Conservation (phyloP, 2,888 invertebrate genomes). For the Sinhomidia bicolor region DNA sequence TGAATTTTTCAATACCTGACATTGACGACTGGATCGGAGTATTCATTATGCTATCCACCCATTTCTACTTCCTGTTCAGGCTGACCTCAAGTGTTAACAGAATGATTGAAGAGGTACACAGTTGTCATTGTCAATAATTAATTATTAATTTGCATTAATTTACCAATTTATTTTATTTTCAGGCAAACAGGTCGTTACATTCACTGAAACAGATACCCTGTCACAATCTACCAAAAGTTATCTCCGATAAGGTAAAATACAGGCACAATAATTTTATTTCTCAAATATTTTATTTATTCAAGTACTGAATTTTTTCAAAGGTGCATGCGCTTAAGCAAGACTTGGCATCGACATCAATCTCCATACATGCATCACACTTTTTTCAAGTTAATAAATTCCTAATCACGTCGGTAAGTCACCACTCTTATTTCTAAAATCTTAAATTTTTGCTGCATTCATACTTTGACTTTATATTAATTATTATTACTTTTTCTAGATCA, state of each 20-base stretch:
- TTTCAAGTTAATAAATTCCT: constrained; percentile 76
- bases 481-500: constrained; percentile 74
- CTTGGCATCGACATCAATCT: constrained; percentile 62
- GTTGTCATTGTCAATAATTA: too few species aligned
- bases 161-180: constrained; percentile 7
- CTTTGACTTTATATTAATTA: too few species aligned
- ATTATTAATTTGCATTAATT: too few species aligned
- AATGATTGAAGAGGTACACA: constrained; percentile 75
- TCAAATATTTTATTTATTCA: not conserved
- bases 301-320: constrained; percentile 37
- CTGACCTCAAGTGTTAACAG: constrained; percentile 60
- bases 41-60: constrained; percentile 52
- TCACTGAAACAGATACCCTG: constrained; percentile 55
- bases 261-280: not conserved
- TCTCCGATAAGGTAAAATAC: constrained; percentile 61
- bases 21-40: constrained; percentile 30
- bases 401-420: constrained; percentile 70
- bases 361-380: constrained; percentile 71
- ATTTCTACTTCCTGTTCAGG: constrained; percentile 75
- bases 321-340: constrained; percentile 72
- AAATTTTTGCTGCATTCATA: not conserved
- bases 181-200: constrained; percentile 65
- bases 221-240: not conserved
- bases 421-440: not conserved
- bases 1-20: not conserved